phyloP scores from a whole-genome alignment of 2,113 vertebrate species.

The Clarias macrocephalus region DNA sequence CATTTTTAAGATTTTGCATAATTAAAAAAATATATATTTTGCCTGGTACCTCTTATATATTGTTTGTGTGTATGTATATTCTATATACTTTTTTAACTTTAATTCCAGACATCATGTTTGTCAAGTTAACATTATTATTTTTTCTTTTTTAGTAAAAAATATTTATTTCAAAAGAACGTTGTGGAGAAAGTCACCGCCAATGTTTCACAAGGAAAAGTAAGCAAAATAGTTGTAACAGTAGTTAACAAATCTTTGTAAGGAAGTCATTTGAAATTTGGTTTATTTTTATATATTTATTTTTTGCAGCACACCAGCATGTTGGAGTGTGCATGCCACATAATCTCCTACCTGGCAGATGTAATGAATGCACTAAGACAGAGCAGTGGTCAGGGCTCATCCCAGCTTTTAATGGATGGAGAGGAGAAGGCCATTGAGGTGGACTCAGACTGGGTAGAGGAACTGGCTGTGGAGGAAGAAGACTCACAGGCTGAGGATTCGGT shows the following conservation, averaged over 20 bases:
- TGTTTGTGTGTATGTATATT: too few relatives aligned
- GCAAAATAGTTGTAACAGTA: conserved; percentile 22
- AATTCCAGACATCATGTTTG: neutral
- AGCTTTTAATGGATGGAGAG: conserved; percentile 89
- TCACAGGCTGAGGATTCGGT: conserved; percentile 98
- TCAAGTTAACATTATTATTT: neutral
- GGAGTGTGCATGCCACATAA: conserved; percentile 95
- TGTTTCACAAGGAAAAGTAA: conserved; percentile 94
- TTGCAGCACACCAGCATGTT: conserved; percentile 87
- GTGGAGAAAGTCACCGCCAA: conserved; percentile 95
- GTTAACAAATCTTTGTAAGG: neutral
- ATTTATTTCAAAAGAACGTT: conserved; percentile 98
- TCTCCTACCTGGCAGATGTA: conserved; percentile 95
- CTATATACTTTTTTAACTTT: neutral
- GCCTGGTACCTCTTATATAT: neutral
- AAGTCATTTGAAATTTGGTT: neutral
- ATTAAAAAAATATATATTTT: neutral
- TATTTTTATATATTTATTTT: neutral
- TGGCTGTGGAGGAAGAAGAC: conserved; percentile 96
- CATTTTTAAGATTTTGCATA: neutral
- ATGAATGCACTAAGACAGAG: conserved; percentile 91
- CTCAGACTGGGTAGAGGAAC: conserved; percentile 97
- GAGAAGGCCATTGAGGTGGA: conserved; percentile 95
- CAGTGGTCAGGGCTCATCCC: conserved; percentile 85
- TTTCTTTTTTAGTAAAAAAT: conserved; percentile 84